A percentile compares a stretch with the other conserved stretches of the same genome.
These are phyloP conservation scores for Lipotes vexillifer DNA, from an alignment of 2,113 vertebrate genomes.

Conservation along the genomic window DNA sequence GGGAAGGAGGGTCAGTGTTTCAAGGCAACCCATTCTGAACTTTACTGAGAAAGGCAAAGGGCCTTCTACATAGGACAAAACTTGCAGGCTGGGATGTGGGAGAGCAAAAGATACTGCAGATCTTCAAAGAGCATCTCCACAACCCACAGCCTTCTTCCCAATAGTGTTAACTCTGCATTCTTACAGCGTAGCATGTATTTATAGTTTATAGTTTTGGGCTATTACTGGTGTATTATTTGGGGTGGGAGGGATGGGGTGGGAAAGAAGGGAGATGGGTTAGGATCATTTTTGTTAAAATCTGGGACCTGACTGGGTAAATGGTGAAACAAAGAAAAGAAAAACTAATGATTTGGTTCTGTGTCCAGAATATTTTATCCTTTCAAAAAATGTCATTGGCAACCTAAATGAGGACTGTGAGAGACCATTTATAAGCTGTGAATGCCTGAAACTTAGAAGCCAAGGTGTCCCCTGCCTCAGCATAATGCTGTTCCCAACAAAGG, in stretches of 20 bases:
- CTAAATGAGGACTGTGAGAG: slow-evolving; percentile 49
- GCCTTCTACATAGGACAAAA: slow-evolving; percentile 74
- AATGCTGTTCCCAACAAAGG: slow-evolving; percentile 22
- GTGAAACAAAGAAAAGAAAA: slow-evolving; percentile 32
- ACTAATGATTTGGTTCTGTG: slow-evolving; percentile 25
- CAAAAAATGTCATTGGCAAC: background rate
- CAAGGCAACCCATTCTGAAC: slow-evolving; percentile 28
- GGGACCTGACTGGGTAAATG: slow-evolving; percentile 27
- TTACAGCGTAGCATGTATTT: too few relatives aligned
- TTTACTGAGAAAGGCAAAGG: slow-evolving; percentile 62
- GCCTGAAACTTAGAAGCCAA: slow-evolving; percentile 38
- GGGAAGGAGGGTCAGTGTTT: slow-evolving; percentile 43
- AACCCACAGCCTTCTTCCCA: too few relatives aligned
- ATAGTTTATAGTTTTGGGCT: too few relatives aligned
- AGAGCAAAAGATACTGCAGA: background rate
- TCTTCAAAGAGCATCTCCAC: too few relatives aligned
- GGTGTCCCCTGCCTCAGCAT: slow-evolving; percentile 44
- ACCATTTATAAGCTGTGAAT: slow-evolving; percentile 67
- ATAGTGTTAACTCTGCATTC: too few relatives aligned
- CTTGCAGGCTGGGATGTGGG: slow-evolving; percentile 60
- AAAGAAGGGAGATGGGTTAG: slow-evolving; percentile 30
- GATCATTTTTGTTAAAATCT: slow-evolving; percentile 40
- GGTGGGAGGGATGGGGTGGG: slow-evolving; percentile 36
- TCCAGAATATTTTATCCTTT: slow-evolving; percentile 38
- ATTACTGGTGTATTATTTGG: too few relatives aligned